Evolutionary conservation across 1,140 invertebrate genomes (phyloP), one percentile per base, ranked within the genome.

Genomic region (Drosophila yakuba): DNA sequence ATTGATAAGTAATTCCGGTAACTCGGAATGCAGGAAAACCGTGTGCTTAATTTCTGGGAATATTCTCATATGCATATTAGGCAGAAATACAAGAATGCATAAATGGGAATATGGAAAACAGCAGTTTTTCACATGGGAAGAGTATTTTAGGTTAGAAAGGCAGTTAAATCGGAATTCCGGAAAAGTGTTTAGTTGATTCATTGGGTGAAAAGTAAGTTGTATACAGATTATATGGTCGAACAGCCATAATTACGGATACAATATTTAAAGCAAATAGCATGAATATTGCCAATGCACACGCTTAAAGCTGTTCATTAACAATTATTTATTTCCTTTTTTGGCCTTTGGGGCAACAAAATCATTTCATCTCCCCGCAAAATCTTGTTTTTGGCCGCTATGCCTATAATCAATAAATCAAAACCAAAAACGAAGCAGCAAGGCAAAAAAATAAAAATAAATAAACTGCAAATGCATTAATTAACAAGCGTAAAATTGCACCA

Each of bases 401-500:
- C 67, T 17, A 50, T 58, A 72, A 71, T 72, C 68, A 72, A 72
- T 71, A 62, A 74, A 74, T 62, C 56, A 61, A 61, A 73, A 7
- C 10, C 57, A 20, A 39, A 41, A 36, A 12, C 32, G 17, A 41
- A 48, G 32, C 14, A 12, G 23, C 20, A 36, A 69, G 48, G 3
- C 20, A 56, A 61, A 59, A 69, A 50, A 74, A 17, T 0, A 17
- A 17, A 17, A 17, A 17, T 17, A 17, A 38, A 20, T 20, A 20
- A 20, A 20, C 41, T 52, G 54, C 55, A 56, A 60, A 74, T 68
- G 61, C 66, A 51, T 78, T 82, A 79, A 86, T 86, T 88, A 86
- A 75, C 79, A 82, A 82, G 78, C 82, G 74, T 81, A 66, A 85
- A 82, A 74, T 86, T 81, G 68, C 58, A 58, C 58, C 61, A 69